Evolutionary conservation across 1,140 invertebrate genomes (phyloP).

Genomic region (Probaryconus sp.): DNA sequence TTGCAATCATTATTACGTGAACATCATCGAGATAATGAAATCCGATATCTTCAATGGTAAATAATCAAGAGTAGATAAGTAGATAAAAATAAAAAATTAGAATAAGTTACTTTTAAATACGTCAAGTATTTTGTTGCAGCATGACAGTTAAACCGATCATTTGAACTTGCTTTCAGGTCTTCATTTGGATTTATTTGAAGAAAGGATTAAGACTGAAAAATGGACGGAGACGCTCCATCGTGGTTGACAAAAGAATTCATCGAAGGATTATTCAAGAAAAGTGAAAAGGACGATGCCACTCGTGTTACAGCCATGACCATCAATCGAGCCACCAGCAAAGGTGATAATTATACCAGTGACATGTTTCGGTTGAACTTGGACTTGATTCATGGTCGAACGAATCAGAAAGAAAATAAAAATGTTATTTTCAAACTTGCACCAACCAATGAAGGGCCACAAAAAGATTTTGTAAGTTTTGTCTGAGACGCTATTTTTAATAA

Average conservation of each 20-base stretch:
- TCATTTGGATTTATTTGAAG: neutral
- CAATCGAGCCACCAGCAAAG: constrained; percentile 69
- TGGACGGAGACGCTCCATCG: constrained; percentile 51
- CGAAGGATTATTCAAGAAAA: constrained; percentile 66
- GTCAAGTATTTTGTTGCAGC: too few species aligned
- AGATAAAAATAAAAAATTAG: too few species aligned
- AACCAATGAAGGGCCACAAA: constrained; percentile 53
- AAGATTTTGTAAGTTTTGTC: constrained; percentile 64
- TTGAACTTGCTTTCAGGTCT: neutral
- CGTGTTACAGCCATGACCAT: constrained; percentile 60
- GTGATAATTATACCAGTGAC: constrained; percentile 76
- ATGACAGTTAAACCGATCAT: too few species aligned
- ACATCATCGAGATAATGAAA: too few species aligned
- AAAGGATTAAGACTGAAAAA: constrained; percentile 5
- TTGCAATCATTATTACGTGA: too few species aligned
- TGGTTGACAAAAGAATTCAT: constrained; percentile 75
- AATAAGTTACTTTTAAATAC: too few species aligned
- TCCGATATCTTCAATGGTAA: too few species aligned
- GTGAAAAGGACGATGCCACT: constrained; percentile 65
- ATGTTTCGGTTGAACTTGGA: constrained; percentile 69
- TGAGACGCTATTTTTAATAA: too few species aligned
- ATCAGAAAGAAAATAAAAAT: constrained; percentile 59
- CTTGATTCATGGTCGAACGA: constrained; percentile 25
- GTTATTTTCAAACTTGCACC: constrained; percentile 69
- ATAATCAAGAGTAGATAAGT: too few species aligned